Base-by-base conservation (phyloP, 2,797 vertebrate species). In the Xenops minutus region DNA sequence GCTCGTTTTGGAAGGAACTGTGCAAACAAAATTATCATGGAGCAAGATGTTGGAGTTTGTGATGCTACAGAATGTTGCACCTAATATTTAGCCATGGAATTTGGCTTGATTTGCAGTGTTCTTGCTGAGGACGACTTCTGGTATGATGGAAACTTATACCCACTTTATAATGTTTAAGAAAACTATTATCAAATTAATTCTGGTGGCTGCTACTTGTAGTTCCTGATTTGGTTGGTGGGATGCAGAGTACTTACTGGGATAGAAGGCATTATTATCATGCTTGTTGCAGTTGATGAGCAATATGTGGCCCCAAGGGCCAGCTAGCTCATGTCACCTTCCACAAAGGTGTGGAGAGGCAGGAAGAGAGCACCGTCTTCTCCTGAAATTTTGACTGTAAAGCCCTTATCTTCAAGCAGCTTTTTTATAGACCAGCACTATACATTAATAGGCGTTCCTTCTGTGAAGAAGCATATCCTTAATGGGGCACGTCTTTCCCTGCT, bases 1-100 rank as follows among this genome's bases (percentile, higher is more conserved):
- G 72, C 36, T 67, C 8, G 23, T 83, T 92, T 92, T 85, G 87
- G 61, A 87, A 89, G 64, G 56, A 91, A 13, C 63, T 51, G 30
- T 67, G 58, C 36, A 66, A 85, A 55, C 14, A 87, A 87, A 73
- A 75, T 84, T 30, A 11, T 59, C 51, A 16, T 51, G 46, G 69
- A 90, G 27, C 17, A 76, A 78, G 84, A 67, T 64, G 48, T 4
- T 1, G 2, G 41, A 85, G 34, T 64, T 68, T 72, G 56, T 79
- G 80, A 55, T 18, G 17, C 21, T 43, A 12, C 36, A 49, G 54
- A 76, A 49, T 32, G 48, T 85, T 87, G 27, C 52, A 79, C 16
- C 41, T 61, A 68, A 39, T 87, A 83, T 71, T 89, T 87, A 87
- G 37, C 54, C 82, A 36, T 24, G 24, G 34, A 51, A 14, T 89